These are phyloP conservation scores for Ispidina picta DNA, from an alignment of 2,797 vertebrate genomes.

Conservation along the genomic window DNA sequence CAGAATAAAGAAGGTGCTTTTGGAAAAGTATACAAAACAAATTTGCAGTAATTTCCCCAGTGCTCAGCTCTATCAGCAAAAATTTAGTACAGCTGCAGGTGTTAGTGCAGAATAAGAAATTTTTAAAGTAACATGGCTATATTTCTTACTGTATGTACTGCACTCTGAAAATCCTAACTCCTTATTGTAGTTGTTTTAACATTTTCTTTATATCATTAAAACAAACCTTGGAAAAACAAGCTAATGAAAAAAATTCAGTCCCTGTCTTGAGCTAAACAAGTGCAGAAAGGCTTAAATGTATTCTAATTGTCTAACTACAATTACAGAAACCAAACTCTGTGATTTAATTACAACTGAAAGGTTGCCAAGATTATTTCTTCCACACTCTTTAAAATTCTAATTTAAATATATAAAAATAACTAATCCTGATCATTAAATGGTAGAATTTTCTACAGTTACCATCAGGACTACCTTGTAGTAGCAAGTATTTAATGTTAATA, in stretches of 20 bases:
- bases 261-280: not conserved
- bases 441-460: not conserved
- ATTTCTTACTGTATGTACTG: not conserved
- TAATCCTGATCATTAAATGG: not conserved
- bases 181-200: not conserved
- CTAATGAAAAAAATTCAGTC: not conserved
- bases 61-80: not conserved
- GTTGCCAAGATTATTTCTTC: not conserved
- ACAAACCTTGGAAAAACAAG: not conserved
- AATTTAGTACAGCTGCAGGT: not conserved
- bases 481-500: not conserved
- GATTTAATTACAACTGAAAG: not conserved
- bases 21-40: not conserved
- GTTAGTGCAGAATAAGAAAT: not conserved
- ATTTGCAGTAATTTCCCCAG: not conserved
- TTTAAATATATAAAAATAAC: not conserved
- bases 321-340: not conserved
- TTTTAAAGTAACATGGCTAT: not conserved
- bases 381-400: not conserved
- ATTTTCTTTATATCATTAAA: not conserved
- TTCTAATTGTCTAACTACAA: not conserved
- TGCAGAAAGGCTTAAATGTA: not conserved
- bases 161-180: not conserved
- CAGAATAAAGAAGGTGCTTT: not conserved
- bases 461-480: not conserved